Evolutionary conservation across 1,140 invertebrate genomes (phyloP), one percentile per base, ranked within the genome.

Genomic region (Artemia franciscana): DNA sequence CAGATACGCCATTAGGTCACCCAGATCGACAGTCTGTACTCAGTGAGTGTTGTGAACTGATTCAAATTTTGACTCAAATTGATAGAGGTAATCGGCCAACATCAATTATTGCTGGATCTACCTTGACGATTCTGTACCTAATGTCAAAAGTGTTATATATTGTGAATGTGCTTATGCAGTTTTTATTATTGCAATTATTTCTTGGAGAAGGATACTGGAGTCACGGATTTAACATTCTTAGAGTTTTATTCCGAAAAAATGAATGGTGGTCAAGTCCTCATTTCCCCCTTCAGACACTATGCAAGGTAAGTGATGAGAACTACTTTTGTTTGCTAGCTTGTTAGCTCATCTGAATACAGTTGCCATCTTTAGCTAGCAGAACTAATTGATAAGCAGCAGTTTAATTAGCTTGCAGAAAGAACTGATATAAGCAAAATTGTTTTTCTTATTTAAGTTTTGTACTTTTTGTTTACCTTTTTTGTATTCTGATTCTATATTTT

Each of bases 141-240:
- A 57, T 72, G 30, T 70, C 73, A 5, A 77, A 76, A 67, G 66
- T 69, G 24, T 64, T 76, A 60, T 77, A 76, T 64, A 66, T 76
- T 18, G 66, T 70, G 57, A 76, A 76, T 63, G 70, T 74, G 23
- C 66, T 75, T 57, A 69, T 73, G 24, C 75, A 77, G 63, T 72
- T 77, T 51, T 72, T 76, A 60, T 65, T 77, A 15, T 66, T 77
- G 56, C 72, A 73, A 51, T 68, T 68, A 23, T 75, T 75, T 58
- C 66, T 73, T 65, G 71, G 73, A 15, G 67, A 70, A 59, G 72
- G 70, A 7, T 73, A 70, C 61, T 61, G 72, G 15, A 67, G 68
- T 25, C 73, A 74, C 64, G 72, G 72, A 9, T 67, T 71, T 15
- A 70, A 74, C 62, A 65, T 73, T 9, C 59, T 73, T 9, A 70